These are phyloP conservation scores for Agrochola macilenta DNA, from an alignment of 2,888 invertebrate genomes.

Conservation along the genomic window DNA sequence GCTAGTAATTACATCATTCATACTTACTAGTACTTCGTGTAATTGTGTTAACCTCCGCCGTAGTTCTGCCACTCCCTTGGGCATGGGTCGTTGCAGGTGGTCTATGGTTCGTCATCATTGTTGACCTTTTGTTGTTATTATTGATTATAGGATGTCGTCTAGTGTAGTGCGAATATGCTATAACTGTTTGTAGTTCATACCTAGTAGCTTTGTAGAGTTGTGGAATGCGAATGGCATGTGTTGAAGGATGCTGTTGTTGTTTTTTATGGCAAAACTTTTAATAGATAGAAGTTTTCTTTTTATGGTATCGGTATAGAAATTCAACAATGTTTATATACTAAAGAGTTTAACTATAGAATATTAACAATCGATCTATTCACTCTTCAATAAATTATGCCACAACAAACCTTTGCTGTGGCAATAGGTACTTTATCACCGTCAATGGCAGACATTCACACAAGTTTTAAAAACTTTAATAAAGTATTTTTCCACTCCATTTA, in stretches of 20 bases:
- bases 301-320: not conserved
- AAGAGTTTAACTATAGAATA: not conserved
- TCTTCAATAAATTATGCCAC: not conserved
- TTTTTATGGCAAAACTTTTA: not conserved
- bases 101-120: not conserved
- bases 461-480: conserved; percentile 1
- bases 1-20: conserved; percentile 81
- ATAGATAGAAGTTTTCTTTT: not conserved
- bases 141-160: not conserved
- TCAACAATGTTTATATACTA: not conserved
- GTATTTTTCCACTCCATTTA: conserved; percentile 23
- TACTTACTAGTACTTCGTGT: conserved; percentile 62
- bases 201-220: not conserved
- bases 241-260: not conserved
- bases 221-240: conserved; percentile 1
- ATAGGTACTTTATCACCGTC: not conserved
- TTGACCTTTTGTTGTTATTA: conserved; percentile 4
- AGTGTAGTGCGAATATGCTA: not conserved
- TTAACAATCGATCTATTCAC: not conserved
- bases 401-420: not conserved
- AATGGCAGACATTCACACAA: conserved; percentile 11
- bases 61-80: conserved; percentile 19
- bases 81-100: not conserved
- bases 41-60: conserved; percentile 72
- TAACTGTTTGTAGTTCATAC: not conserved